Evolutionary conservation across 2,888 invertebrate species (phyloP).

Genomic region (Acleris literana): DNA sequence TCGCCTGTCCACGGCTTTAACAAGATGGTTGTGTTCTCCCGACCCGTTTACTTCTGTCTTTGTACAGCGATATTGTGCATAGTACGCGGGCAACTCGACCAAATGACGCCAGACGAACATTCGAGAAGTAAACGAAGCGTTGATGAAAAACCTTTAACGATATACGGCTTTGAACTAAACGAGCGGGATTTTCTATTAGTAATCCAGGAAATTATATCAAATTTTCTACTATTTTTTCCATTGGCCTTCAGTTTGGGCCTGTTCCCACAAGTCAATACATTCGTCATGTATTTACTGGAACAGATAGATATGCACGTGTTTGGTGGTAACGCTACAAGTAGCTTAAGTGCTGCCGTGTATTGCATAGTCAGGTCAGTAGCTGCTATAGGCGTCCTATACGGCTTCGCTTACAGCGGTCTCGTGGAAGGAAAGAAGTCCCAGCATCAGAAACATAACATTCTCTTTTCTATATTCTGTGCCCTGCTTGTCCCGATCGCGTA

Average conservation of each 20-base stretch:
- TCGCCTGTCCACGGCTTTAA: slow-evolving; percentile 99
- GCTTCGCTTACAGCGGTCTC: slow-evolving; percentile 94
- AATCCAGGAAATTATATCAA: slow-evolving; percentile 89
- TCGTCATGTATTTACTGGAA: slow-evolving; percentile 97
- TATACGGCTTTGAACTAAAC: slow-evolving; percentile 77
- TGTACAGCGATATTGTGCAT: slow-evolving; percentile 85
- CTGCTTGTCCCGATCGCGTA: slow-evolving; percentile 94
- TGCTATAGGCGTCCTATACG: slow-evolving; percentile 91
- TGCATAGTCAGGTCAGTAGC: slow-evolving; percentile 91
- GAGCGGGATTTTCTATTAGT: slow-evolving; percentile 85
- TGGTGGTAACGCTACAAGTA: slow-evolving; percentile 94
- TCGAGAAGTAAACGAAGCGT: slow-evolving; percentile 59
- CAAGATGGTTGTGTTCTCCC: slow-evolving; percentile 95
- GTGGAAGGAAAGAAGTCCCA: slow-evolving; percentile 93
- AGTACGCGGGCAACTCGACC: slow-evolving; percentile 70
- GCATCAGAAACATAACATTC: slow-evolving; percentile 86
- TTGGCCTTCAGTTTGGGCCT: slow-evolving; percentile 97
- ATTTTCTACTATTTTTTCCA: slow-evolving; percentile 95
- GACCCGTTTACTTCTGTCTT: slow-evolving; percentile 96
- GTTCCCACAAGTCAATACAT: slow-evolving; percentile 98
- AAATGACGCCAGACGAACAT: slow-evolving; percentile 52
- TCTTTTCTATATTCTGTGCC: slow-evolving; percentile 97
- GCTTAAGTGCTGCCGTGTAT: slow-evolving; percentile 92
- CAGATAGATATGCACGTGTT: slow-evolving; percentile 96
- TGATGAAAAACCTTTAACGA: slow-evolving; percentile 64